A percentile compares a stretch with the other conserved stretches of the same genome.
Evolutionary conservation across 2,113 vertebrate genomes (phyloP).

Genomic region (Empidonax alnorum): DNA sequence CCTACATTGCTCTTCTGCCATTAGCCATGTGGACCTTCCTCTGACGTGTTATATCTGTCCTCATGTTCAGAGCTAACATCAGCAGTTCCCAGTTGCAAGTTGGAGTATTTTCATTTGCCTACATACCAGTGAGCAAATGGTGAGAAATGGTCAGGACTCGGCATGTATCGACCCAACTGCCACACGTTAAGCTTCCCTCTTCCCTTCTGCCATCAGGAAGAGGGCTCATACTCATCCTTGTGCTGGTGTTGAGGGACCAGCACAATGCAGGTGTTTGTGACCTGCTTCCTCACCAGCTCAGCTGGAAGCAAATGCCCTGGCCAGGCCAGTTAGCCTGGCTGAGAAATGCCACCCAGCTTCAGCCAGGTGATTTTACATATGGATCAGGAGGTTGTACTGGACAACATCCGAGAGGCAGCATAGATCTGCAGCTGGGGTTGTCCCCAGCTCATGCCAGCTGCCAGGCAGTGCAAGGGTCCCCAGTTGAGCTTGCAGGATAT

Average conservation of each 20-base stretch:
- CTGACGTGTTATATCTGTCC: neutral
- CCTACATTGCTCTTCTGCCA: neutral
- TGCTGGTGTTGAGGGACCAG: neutral
- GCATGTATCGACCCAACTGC: neutral
- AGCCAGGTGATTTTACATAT: neutral
- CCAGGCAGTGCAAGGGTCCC: neutral
- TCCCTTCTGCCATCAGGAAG: neutral
- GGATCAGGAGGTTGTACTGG: neutral
- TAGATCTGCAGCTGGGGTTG: neutral
- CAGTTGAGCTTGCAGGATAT: neutral
- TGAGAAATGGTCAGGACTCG: fast-evolving
- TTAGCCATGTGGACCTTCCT: neutral
- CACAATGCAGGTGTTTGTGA: neutral
- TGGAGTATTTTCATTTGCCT: neutral
- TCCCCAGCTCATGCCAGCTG: neutral
- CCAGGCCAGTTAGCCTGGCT: neutral
- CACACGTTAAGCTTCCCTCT: fast-evolving
- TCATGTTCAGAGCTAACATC: neutral
- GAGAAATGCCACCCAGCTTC: neutral
- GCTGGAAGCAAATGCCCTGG: neutral
- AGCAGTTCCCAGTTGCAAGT: neutral
- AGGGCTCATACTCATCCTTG: neutral
- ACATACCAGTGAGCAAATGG: neutral
- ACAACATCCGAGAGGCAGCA: neutral
- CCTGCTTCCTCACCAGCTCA: neutral